Conservation (phyloP, 2,797 vertebrate genomes). For the Craterocephalus amniculus region DNA sequence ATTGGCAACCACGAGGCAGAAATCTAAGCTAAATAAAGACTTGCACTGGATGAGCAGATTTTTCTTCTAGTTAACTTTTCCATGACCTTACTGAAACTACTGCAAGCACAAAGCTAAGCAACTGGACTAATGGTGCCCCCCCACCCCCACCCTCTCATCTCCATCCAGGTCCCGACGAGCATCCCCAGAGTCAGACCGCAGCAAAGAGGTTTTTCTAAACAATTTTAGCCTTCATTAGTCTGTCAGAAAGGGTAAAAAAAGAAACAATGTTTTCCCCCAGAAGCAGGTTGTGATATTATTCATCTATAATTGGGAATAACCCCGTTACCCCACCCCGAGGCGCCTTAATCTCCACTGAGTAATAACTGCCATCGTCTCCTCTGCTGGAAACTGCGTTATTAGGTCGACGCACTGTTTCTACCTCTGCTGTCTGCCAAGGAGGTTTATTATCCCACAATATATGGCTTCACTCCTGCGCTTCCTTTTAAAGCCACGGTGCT, state of each 20-base stretch:
- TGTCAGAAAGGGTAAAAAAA: conserved; percentile 24
- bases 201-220: conserved; percentile 56
- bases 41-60: conserved; percentile 22
- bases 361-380: conserved; percentile 70
- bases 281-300: conserved; percentile 77
- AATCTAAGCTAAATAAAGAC: not conserved
- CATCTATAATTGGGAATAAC: conserved; percentile 83
- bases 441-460: conserved; percentile 71
- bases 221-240: conserved; percentile 73
- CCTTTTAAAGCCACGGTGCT: conserved; percentile 33
- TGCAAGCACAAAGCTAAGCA: conserved; percentile 26
- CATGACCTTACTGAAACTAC: conserved; percentile 49
- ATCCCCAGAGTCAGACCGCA: conserved; percentile 39
- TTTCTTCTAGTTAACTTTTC: conserved; percentile 51
- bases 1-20: not conserved
- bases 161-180: conserved; percentile 44
- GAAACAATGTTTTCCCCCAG: conserved; percentile 57
- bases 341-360: conserved; percentile 73
- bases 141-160: conserved; percentile 1
- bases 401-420: conserved; percentile 67
- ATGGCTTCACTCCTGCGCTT: conserved; percentile 43
- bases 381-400: conserved; percentile 70
- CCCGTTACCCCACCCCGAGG: conserved; percentile 65
- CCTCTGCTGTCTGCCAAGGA: conserved; percentile 60
- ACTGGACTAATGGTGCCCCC: conserved; percentile 51